Evolutionary conservation across 2,797 vertebrate species (phyloP).

Genomic region (Fundulus diaphanus): DNA sequence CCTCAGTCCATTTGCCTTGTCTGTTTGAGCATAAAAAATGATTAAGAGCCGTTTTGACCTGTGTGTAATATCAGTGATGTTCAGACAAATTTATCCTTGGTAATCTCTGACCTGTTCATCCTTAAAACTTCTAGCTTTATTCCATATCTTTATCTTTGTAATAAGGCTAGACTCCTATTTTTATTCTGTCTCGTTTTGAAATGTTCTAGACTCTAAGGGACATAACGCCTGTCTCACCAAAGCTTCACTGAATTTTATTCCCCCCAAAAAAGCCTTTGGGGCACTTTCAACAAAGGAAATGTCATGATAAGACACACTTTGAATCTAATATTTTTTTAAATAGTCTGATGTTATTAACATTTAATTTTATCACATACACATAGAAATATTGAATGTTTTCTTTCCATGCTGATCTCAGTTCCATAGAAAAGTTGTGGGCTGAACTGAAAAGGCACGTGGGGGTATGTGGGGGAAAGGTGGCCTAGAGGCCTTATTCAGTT

Average conservation of each 20-base stretch:
- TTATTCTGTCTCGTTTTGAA: slow-evolving; percentile 3
- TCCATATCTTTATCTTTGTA: slow-evolving; percentile 23
- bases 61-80: slow-evolving; percentile 62
- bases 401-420: too few relatives aligned
- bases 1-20: slow-evolving; percentile 75
- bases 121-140: slow-evolving; percentile 10
- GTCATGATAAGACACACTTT: neutral
- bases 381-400: too few relatives aligned
- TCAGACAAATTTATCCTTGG: slow-evolving; percentile 57
- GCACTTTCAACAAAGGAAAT: neutral
- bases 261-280: neutral
- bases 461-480: too few relatives aligned
- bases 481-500: too few relatives aligned
- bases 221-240: neutral
- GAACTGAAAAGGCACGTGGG: too few relatives aligned
- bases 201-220: neutral
- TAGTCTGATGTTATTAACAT: too few relatives aligned
- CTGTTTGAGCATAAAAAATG: slow-evolving; percentile 79
- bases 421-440: too few relatives aligned
- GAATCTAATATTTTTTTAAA: too few relatives aligned
- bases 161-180: slow-evolving; percentile 6
- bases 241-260: neutral
- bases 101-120: slow-evolving; percentile 42
- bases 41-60: slow-evolving; percentile 74
- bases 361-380: too few relatives aligned